Evolutionary conservation across 2,113 vertebrate genomes (phyloP), one percentile per base, ranked within the genome.

Genomic region (Dromaius novaehollandiae): DNA sequence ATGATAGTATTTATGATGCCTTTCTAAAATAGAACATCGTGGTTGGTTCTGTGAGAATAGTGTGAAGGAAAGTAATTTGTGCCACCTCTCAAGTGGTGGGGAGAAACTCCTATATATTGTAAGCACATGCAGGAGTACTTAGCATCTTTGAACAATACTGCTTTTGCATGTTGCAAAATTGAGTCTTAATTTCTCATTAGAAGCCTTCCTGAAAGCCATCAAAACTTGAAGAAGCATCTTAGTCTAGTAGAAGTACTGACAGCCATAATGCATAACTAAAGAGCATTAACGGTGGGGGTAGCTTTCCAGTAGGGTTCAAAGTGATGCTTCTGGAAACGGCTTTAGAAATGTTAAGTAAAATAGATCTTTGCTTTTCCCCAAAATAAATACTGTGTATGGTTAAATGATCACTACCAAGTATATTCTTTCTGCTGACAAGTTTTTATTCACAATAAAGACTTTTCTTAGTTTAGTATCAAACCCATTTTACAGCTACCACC

Each of bases 61-160:
- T 9, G 38, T 38, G 38, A 38, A 38, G 38, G 38, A 38, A 38
- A 38, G 38, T 38, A 38, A 38, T 38, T 38, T 38, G 38, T 38
- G 8, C 38, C 38, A 38, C 38, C 38, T 38, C 38, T 38, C 38
- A 38, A 38, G 9, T 20, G 26, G 10, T 48, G 46, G 40, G 12
- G 17, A 28, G 44, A 40, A 28, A 6, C 11, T 10, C 16, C 7
- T 48, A 4, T 0, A 0, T 76, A 26, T 58, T 70, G 30, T 58
- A 77, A 77, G 80, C 76, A 20, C 2, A 4, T 74, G 5, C 55
- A 53, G 50, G 40, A 90, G 56, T 70, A 60, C 38, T 76, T 78
- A 38, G 19, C 4, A 4, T 65, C 38, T 76, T 38, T 88, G 51
- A 87, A 56, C 32, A 5, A 11, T 32, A 22, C 8, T 69, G 26